phyloP scores from a whole-genome alignment of 2,113 vertebrate genomes.

The Paramormyrops kingsleyae region DNA sequence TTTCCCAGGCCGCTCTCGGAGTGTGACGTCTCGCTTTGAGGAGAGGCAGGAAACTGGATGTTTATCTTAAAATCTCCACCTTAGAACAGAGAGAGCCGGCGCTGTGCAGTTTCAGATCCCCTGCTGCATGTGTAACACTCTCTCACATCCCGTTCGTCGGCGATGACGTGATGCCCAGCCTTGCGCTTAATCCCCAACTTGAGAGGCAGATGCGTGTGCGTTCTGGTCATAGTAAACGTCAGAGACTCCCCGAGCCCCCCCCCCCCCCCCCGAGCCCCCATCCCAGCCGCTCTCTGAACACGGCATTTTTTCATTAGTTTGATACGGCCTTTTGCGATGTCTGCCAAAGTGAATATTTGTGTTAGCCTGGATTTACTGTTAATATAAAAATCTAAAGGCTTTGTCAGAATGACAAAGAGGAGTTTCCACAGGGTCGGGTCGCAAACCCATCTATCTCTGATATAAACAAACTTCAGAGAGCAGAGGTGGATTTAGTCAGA shows the following conservation, averaged over 20 bases:
- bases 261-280: conserved; percentile 2
- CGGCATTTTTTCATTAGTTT: conserved; percentile 17
- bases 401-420: conserved; percentile 11
- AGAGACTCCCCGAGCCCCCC: conserved; percentile 34
- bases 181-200: background rate
- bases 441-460: conserved; percentile 14
- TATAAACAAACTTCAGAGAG: conserved; percentile 18
- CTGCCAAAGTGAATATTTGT: conserved; percentile 40
- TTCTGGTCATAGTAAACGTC: conserved; percentile 18
- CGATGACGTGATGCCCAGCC: background rate
- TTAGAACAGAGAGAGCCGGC: background rate
- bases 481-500: conserved; percentile 21
- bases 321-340: conserved; percentile 1
- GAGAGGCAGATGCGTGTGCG: conserved; percentile 10
- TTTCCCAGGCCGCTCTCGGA: background rate
- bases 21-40: background rate
- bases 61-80: conserved; percentile 3
- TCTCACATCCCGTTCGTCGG: background rate
- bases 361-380: conserved; percentile 26
- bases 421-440: conserved; percentile 11
- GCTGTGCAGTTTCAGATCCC: background rate
- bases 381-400: conserved; percentile 25
- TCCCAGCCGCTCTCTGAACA: background rate
- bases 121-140: conserved; percentile 3
- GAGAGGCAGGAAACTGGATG: conserved; percentile 20